A percentile compares a stretch with the other conserved stretches of the same genome.
phyloP scores from a whole-genome alignment of 2,888 invertebrate genomes.

The Petrolisthes cinctipes region DNA sequence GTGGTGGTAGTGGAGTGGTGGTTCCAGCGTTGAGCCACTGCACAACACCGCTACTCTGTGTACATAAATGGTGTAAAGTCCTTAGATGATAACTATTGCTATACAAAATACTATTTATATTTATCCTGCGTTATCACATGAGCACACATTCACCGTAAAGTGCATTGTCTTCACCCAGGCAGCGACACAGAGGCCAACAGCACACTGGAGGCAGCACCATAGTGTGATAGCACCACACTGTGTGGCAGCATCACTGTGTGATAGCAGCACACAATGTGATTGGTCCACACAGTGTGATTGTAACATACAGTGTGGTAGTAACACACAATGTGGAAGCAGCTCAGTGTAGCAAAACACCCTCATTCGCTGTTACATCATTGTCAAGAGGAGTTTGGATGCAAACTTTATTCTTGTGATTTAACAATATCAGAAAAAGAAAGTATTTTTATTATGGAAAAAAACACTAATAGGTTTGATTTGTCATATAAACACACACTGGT shows the following conservation, averaged over 20 bases:
- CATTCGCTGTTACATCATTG: conserved; percentile 33
- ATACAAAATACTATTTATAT: conserved; percentile 65
- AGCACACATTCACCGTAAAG: conserved; percentile 65
- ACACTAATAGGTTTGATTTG: conserved; percentile 41
- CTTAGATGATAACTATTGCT: conserved; percentile 63
- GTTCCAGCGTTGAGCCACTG: conserved; percentile 42
- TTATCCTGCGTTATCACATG: conserved; percentile 60
- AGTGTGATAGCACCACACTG: no score
- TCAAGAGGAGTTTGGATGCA: conserved; percentile 49
- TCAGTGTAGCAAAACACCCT: conserved; percentile 31
- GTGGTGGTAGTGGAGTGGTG: conserved; percentile 38
- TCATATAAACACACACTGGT: conserved; percentile 43
- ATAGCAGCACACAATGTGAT: no score
- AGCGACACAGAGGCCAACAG: background rate
- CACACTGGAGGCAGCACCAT: background rate
- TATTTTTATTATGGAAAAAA: conserved; percentile 37
- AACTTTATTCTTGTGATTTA: conserved; percentile 61
- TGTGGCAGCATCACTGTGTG: no score
- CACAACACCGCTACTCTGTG: conserved; percentile 39
- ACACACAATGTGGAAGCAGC: conserved; percentile 31
- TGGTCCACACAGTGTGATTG: no score
- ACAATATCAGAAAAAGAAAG: conserved; percentile 31
- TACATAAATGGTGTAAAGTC: conserved; percentile 65
- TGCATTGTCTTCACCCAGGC: conserved; percentile 60
- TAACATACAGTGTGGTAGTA: background rate